phyloP scores from a whole-genome alignment of 2,797 vertebrate genomes.

The Iguana delicatissima region DNA sequence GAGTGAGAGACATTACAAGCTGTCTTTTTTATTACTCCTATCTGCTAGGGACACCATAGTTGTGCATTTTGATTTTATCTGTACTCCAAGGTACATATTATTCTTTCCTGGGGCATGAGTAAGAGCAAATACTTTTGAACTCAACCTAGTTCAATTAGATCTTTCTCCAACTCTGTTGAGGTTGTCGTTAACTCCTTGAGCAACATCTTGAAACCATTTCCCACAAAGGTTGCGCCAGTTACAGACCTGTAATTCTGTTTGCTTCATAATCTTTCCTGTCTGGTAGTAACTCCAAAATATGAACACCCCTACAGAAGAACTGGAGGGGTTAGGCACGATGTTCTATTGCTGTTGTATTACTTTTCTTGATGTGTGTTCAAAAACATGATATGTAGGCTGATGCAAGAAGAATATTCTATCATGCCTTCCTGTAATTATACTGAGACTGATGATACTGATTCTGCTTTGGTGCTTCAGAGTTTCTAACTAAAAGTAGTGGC shows the following conservation, averaged over 20 bases:
- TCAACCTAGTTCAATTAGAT: background rate
- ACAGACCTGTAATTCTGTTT: background rate
- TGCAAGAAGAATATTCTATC: no score
- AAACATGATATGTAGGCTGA: background rate
- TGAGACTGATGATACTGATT: background rate
- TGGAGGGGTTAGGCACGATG: background rate
- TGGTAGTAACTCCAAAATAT: background rate
- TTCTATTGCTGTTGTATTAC: slow-evolving; percentile 18
- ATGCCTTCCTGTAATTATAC: background rate
- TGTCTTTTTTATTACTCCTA: background rate
- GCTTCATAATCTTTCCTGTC: slow-evolving; percentile 6
- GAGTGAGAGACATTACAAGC: background rate
- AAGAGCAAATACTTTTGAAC: background rate
- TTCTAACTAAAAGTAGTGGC: no score
- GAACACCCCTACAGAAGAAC: background rate
- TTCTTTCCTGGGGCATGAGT: background rate
- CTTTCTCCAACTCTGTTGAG: background rate
- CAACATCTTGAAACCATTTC: slow-evolving; percentile 28
- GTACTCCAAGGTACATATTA: background rate
- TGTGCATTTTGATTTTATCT: background rate
- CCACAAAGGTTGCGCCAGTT: background rate
- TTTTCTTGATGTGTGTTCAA: background rate
- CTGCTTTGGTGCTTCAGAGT: background rate
- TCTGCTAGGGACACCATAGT: background rate
- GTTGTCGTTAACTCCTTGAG: slow-evolving; percentile 17